Evolutionary conservation across 2,113 vertebrate species (phyloP), one percentile per base, ranked within the genome.

Genomic region (Progne subis): DNA sequence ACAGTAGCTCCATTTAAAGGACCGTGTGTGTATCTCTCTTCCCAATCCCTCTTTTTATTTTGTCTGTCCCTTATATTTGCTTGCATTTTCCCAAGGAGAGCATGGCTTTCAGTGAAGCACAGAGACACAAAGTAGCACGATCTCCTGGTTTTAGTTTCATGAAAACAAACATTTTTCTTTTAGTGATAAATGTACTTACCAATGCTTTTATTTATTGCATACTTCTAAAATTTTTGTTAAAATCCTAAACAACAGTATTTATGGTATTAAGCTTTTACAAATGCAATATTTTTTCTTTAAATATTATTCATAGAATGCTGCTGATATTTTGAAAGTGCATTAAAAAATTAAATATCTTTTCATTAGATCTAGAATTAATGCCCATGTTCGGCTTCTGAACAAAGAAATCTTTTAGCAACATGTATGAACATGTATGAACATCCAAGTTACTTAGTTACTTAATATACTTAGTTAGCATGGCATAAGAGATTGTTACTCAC

Each of bases 401-500:
- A 55, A 76, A 61, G 32, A 90, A 87, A 9, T 69, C 50, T 49
- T 20, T 39, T 82, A 86, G n/a, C 34, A 64, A n/a, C 20, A 3
- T 17, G 5, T 8, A 5, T 81, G 32, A 64, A n/a, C 20, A 3
- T 17, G 5, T 8, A 5, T 81, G 32, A 86, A 32, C 8, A 75
- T 71, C 41, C 43, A 70, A 60, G 34, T 88, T 77, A 90, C 31
- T 83, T 89, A 63, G 11, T 63, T 77, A 53, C n/a, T n/a, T n/a
- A n/a, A n/a, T n/a, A n/a, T 77, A 90, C 31, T 83, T 89, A 63
- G 11, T 63, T 77, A 53, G 47, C 11, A 14, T 5, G 47, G 43
- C 31, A n/a, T 68, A 93, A 88, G 49, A 55, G 75, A 67, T 82
- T 16, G 16, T 53, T 83, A 83, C 98, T 98, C 90, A 98, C 98